Evolutionary conservation across 2,888 invertebrate genomes (phyloP).

Genomic region (Acleris cristana): DNA sequence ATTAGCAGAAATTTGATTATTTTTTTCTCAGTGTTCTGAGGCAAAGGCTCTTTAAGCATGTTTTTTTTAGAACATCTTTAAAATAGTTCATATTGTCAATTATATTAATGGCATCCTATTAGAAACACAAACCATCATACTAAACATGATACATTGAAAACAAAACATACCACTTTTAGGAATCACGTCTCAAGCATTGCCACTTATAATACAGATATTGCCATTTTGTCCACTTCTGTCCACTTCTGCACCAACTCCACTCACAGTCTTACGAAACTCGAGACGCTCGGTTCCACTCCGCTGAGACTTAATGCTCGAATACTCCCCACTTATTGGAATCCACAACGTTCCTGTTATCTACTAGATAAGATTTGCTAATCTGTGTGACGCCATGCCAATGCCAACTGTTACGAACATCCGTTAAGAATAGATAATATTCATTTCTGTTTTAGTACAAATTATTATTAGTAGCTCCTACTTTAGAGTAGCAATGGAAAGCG

Average conservation of each 20-base stretch:
- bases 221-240: conserved; percentile 18
- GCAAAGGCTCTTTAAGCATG: no score
- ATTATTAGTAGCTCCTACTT: no score
- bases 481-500: no score
- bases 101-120: no score
- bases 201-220: conserved; percentile 7
- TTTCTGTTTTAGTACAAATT: background rate
- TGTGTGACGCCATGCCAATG: conserved; percentile 55
- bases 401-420: conserved; percentile 44
- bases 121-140: background rate
- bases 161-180: background rate
- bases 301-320: conserved; percentile 29
- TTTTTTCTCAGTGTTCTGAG: no score
- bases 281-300: conserved; percentile 17
- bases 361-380: conserved; percentile 68
- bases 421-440: conserved; percentile 6
- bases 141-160: background rate
- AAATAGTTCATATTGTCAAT: no score
- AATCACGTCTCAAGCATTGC: background rate
- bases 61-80: no score
- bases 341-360: conserved; percentile 53
- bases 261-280: conserved; percentile 1
- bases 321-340: conserved; percentile 45
- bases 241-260: conserved; percentile 1
- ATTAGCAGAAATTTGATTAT: no score